Evolutionary conservation across 2,888 invertebrate species (phyloP).

Genomic region (Sylvicola cinctus): DNA sequence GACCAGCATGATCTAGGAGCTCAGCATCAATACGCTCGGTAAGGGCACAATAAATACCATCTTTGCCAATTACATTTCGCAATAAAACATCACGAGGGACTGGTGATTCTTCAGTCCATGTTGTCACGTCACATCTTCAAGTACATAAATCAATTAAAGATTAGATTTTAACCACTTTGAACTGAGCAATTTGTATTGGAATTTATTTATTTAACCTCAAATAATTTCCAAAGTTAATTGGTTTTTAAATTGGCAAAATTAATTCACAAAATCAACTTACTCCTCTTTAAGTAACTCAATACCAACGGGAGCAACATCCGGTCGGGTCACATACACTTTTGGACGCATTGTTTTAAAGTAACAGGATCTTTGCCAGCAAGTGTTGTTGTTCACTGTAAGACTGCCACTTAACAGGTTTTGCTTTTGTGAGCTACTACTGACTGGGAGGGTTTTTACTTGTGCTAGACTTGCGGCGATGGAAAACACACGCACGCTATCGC

Average conservation of each 20-base stretch:
- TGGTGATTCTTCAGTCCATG: slow-evolving; percentile 37
- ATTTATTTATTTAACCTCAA: too few relatives aligned
- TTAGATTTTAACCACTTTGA: background rate
- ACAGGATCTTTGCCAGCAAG: too few relatives aligned
- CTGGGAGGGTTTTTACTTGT: too few relatives aligned
- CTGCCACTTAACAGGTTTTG: too few relatives aligned
- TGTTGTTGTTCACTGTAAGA: too few relatives aligned
- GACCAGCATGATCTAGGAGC: slow-evolving; percentile 51
- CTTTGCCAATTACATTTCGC: slow-evolving; percentile 44
- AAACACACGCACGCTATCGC: too few relatives aligned
- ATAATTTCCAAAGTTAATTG: background rate
- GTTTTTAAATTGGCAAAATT: slow-evolving; percentile 1
- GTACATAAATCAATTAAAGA: background rate
- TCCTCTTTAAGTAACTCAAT: slow-evolving; percentile 31
- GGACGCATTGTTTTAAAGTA: slow-evolving; percentile 21
- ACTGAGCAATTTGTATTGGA: background rate
- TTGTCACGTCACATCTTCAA: slow-evolving; percentile 33
- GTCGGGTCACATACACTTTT: slow-evolving; percentile 37
- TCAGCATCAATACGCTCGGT: slow-evolving; percentile 68
- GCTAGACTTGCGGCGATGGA: too few relatives aligned
- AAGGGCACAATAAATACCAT: slow-evolving; percentile 61
- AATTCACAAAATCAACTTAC: slow-evolving; percentile 23
- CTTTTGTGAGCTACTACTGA: too few relatives aligned
- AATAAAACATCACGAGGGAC: slow-evolving; percentile 50
- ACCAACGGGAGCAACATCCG: slow-evolving; percentile 34